Percentiles rank a stretch among this genome's conserved stretches.
phyloP scores from a whole-genome alignment of 37 sponge, comb jelly and placozoan genomes.

The Aplysina aerophoba region DNA sequence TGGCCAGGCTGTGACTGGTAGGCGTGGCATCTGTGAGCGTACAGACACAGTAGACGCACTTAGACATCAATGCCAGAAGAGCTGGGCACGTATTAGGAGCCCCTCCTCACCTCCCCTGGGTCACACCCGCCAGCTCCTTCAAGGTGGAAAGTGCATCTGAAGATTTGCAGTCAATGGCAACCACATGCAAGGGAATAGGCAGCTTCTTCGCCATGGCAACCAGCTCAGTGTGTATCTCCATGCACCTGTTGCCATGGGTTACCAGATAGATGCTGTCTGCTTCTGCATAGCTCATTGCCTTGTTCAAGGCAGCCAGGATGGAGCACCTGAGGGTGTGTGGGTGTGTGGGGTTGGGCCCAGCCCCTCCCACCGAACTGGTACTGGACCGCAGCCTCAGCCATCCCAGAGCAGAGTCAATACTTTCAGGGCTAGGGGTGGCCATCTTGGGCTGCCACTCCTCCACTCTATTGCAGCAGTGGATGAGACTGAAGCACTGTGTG shows the following conservation, averaged over 20 bases:
- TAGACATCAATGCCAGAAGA: neutral
- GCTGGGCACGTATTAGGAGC: neutral
- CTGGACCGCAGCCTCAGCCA: slow-evolving; percentile 45
- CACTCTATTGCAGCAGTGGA: slow-evolving; percentile 57
- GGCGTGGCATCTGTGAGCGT: neutral
- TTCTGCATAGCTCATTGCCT: slow-evolving; percentile 28
- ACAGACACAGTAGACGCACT: neutral
- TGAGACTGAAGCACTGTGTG: slow-evolving; percentile 55
- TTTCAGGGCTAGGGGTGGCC: slow-evolving; percentile 25
- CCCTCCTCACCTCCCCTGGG: slow-evolving; percentile 50
- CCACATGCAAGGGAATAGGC: slow-evolving; percentile 59
- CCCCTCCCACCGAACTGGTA: neutral
- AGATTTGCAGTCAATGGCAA: slow-evolving; percentile 27
- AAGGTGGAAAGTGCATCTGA: slow-evolving; percentile 30
- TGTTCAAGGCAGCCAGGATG: slow-evolving; percentile 40
- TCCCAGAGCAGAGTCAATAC: slow-evolving; percentile 28
- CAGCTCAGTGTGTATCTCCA: slow-evolving; percentile 42
- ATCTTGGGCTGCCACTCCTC: slow-evolving; percentile 36
- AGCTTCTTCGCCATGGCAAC: slow-evolving; percentile 32
- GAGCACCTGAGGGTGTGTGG: slow-evolving; percentile 30
- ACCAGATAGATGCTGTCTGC: slow-evolving; percentile 62
- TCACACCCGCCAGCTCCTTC: slow-evolving; percentile 39
- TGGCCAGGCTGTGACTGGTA: neutral
- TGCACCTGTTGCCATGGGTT: slow-evolving; percentile 19
- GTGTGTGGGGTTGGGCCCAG: slow-evolving; percentile 13